Conservation (phyloP, 2,797 vertebrate genomes). For the Leuciscus waleckii region DNA sequence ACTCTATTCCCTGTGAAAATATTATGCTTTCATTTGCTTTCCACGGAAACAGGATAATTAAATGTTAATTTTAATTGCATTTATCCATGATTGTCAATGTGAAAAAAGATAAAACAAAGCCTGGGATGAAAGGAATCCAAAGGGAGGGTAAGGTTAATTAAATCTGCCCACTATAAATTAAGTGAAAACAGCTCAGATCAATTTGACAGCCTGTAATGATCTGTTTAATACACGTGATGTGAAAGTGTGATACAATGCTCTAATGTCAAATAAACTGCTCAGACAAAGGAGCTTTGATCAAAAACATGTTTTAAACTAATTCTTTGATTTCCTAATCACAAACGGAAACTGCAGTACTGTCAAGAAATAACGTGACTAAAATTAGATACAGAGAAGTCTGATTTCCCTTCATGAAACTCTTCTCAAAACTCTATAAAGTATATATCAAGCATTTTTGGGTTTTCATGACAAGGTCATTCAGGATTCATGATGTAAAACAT, state of each 20-base stretch:
- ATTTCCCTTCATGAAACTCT: background rate
- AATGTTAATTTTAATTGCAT: slow-evolving; percentile 67
- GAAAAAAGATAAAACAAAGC: slow-evolving; percentile 27
- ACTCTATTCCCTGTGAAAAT: slow-evolving; percentile 10
- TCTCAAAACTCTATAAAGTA: background rate
- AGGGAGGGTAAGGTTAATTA: slow-evolving; percentile 31
- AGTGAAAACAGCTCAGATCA: slow-evolving; percentile 12
- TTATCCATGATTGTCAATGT: slow-evolving; percentile 34
- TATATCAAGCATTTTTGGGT: background rate
- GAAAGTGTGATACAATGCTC: background rate
- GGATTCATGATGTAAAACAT: slow-evolving; percentile 13
- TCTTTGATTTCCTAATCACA: slow-evolving; percentile 7
- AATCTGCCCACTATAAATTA: slow-evolving; percentile 3
- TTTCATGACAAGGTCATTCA: slow-evolving; percentile 16
- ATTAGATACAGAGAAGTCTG: slow-evolving; percentile 23
- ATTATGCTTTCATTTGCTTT: background rate
- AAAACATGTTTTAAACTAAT: background rate
- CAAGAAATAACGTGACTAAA: slow-evolving; percentile 19
- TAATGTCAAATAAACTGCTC: slow-evolving; percentile 5
- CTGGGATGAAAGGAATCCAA: background rate
- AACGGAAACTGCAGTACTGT: background rate
- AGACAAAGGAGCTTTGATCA: slow-evolving; percentile 15
- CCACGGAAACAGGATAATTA: slow-evolving; percentile 1
- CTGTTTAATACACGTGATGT: background rate
- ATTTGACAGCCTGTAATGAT: slow-evolving; percentile 2